Evolutionary conservation across 2,113 vertebrate species (phyloP), one percentile per base, ranked within the genome.

Genomic region (Nyctibius bracteatus): DNA sequence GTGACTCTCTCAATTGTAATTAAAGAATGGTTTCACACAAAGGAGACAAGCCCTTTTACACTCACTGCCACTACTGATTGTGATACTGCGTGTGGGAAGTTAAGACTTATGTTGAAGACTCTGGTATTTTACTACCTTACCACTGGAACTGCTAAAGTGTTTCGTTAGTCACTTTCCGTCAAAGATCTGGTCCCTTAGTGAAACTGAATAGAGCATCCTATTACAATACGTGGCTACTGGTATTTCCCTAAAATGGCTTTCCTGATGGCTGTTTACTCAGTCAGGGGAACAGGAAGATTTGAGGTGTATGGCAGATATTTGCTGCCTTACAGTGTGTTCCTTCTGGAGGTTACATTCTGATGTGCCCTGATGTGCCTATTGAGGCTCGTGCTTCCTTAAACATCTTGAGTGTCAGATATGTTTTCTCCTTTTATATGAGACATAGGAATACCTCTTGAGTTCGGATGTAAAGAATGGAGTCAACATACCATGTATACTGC

Each of bases 71-170:
- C 54, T 70, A 0, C 37, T 47, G 28, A n/a, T 47, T 49, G 18
- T 63, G 33, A 30, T 75, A 10, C 30, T 80, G 39, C 62, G 58
- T 59, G 33, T 5, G 23, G 44, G 33, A 80, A 41, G 18, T 37
- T 28, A 39, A 81, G n/a, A 14, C 44, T 88, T 62, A 2, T 0
- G 0, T 44, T 59, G 24, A 65, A 87, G 27, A 13, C 20, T 49
- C 71, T 75, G 68, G 0, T 16, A 3, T 55, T 81, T 72, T 80
- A 35, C 22, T 43, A 7, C 16, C 22, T 65, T 72, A 49, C 6
- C 6, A 27, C 37, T 65, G 23, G 27, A 80, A 63, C 33, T 24
- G 21, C 39, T 49, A 3, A 87, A 47, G 44, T 11, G 10, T 57
- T 88, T 84, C 47, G 8, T 37, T 79, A 33, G 18, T 91, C 22